phyloP scores from a whole-genome alignment of 2,113 vertebrate genomes.

The Myrmecobius fasciatus region DNA sequence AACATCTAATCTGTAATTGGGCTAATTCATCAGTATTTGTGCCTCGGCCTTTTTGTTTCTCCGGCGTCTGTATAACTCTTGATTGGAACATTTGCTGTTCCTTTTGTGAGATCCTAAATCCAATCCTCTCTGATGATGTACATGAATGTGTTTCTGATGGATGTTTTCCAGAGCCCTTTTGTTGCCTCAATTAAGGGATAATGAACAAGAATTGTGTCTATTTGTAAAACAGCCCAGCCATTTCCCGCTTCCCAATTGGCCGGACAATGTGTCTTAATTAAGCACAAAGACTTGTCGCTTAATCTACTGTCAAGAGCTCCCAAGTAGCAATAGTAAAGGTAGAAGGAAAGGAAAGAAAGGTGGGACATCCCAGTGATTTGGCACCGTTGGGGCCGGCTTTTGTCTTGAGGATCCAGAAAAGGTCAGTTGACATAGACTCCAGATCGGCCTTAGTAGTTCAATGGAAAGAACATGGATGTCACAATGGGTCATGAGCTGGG shows the following conservation, averaged over 20 bases:
- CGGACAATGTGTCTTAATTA: slow-evolving; percentile 85
- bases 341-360: slow-evolving; percentile 40
- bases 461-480: neutral
- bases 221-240: slow-evolving; percentile 86
- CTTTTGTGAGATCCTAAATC: slow-evolving; percentile 86
- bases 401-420: neutral
- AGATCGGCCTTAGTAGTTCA: neutral
- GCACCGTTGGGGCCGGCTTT: neutral
- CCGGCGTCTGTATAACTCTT: slow-evolving; percentile 83
- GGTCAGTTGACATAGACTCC: neutral
- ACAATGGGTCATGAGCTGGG: neutral
- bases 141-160: slow-evolving; percentile 86
- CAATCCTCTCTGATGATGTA: slow-evolving; percentile 82
- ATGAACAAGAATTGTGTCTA: slow-evolving; percentile 89
- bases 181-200: slow-evolving; percentile 88
- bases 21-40: slow-evolving; percentile 85
- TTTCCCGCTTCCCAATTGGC: slow-evolving; percentile 83
- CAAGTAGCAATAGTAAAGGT: slow-evolving; percentile 39
- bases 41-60: slow-evolving; percentile 83
- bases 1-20: slow-evolving; percentile 84
- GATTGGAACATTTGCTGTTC: slow-evolving; percentile 84
- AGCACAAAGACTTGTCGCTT: slow-evolving; percentile 79
- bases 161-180: slow-evolving; percentile 88
- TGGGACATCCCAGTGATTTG: slow-evolving; percentile 20
- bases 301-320: slow-evolving; percentile 61